phyloP scores from a whole-genome alignment of 2,888 invertebrate species.

The Fragum fragum region DNA sequence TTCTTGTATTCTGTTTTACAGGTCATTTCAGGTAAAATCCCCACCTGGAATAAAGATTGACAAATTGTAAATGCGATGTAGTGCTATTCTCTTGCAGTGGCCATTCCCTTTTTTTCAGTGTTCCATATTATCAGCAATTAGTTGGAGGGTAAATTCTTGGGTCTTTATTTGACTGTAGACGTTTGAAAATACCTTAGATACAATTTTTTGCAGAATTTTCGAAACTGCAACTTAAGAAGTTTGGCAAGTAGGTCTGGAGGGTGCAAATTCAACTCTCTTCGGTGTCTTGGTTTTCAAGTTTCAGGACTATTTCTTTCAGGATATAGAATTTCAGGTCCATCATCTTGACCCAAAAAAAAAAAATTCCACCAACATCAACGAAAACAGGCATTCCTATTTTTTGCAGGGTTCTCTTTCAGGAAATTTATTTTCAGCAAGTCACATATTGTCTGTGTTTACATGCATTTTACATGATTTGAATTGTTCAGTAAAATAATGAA shows the following conservation, averaged over 20 bases:
- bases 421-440: constrained; percentile 39
- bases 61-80: constrained; percentile 27
- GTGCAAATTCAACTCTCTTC: constrained; percentile 1
- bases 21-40: constrained; percentile 62
- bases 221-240: neutral
- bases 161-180: neutral
- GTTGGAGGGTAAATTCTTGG: neutral
- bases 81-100: constrained; percentile 66
- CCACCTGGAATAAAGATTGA: neutral
- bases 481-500: constrained; percentile 11
- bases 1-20: constrained; percentile 57
- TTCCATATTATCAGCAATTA: neutral
- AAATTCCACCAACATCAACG: constrained; percentile 34
- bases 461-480: neutral
- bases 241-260: neutral
- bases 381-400: constrained; percentile 13
- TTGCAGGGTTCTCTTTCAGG: constrained; percentile 44
- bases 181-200: too few relatives aligned
- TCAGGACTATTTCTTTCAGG: constrained; percentile 48
- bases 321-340: neutral
- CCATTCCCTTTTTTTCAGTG: constrained; percentile 34
- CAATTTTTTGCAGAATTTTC: too few relatives aligned
- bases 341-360: neutral
- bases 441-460: too few relatives aligned
- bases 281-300: neutral